phyloP scores from a whole-genome alignment of 2,797 vertebrate genomes.

The Enteromius trimaculatus region DNA sequence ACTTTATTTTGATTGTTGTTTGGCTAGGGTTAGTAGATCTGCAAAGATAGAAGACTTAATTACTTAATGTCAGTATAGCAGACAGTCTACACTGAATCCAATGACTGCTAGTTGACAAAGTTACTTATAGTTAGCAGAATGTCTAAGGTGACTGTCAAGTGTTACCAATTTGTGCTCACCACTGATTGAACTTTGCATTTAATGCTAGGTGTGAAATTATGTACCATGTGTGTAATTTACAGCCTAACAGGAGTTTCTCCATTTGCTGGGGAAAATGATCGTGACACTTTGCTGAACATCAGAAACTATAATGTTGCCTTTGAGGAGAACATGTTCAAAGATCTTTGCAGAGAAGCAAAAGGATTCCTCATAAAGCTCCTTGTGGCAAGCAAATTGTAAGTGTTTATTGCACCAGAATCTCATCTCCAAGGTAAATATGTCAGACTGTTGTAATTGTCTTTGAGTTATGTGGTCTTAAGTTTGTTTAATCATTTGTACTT shows the following conservation, averaged over 20 bases:
- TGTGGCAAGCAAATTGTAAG: slow-evolving; percentile 91
- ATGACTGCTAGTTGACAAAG: background rate
- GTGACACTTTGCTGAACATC: slow-evolving; percentile 90
- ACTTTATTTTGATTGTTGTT: background rate
- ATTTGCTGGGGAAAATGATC: slow-evolving; percentile 92
- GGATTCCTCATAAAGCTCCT: slow-evolving; percentile 95
- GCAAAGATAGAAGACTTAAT: background rate
- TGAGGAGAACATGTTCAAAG: slow-evolving; percentile 91
- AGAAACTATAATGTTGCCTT: slow-evolving; percentile 94
- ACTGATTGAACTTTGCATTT: background rate
- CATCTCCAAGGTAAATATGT: background rate
- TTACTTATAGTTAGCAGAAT: background rate
- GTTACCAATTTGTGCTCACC: background rate
- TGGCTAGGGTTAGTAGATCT: background rate
- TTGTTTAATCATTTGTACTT: slow-evolving; percentile 32
- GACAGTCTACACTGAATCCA: background rate
- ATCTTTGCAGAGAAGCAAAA: slow-evolving; percentile 89
- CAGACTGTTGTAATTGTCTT: background rate
- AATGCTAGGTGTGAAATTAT: background rate
- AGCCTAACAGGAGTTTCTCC: slow-evolving; percentile 96
- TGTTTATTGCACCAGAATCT: slow-evolving; percentile 13
- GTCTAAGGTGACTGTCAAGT: background rate
- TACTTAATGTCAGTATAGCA: background rate
- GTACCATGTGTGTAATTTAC: slow-evolving; percentile 23
- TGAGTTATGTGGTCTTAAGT: background rate